These are phyloP conservation scores for Leucophora obtusa DNA, from an alignment of 2,888 invertebrate genomes.

Conservation along the genomic window DNA sequence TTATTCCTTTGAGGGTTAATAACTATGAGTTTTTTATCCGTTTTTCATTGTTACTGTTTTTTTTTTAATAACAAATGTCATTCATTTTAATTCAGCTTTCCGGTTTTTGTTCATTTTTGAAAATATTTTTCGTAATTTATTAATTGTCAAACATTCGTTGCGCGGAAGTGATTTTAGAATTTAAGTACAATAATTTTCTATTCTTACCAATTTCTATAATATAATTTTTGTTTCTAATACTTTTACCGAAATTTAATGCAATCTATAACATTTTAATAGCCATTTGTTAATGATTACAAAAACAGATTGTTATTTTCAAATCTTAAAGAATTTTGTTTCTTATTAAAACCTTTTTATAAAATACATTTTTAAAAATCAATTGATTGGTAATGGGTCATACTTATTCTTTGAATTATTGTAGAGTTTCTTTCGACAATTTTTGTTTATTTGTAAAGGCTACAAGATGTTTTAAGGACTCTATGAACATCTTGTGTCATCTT, in stretches of 20 bases:
- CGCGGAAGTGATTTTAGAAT: constrained; percentile 59
- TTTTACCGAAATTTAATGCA: background rate
- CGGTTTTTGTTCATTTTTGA: constrained; percentile 19
- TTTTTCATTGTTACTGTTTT: background rate
- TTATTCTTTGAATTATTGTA: background rate
- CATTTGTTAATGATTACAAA: constrained; percentile 31
- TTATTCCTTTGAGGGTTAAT: constrained; percentile 30
- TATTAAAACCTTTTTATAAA: background rate
- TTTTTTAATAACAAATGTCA: constrained; percentile 23
- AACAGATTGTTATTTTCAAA: background rate
- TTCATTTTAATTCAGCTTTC: constrained; percentile 49
- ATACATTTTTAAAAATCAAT: background rate
- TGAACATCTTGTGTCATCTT: constrained; percentile 1
- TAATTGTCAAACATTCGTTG: constrained; percentile 45
- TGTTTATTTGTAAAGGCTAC: background rate
- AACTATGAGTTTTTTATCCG: background rate
- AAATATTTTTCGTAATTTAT: background rate
- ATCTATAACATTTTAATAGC: constrained; percentile 14
- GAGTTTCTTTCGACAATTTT: background rate
- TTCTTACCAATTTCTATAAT: background rate
- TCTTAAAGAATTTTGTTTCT: background rate
- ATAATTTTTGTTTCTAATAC: background rate
- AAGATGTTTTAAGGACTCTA: background rate
- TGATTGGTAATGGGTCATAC: background rate
- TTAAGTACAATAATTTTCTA: background rate